Percentiles rank a stretch among this genome's conserved stretches.
Evolutionary conservation across 2,888 invertebrate species (phyloP).

Genomic region (Scaptomyza parva): DNA sequence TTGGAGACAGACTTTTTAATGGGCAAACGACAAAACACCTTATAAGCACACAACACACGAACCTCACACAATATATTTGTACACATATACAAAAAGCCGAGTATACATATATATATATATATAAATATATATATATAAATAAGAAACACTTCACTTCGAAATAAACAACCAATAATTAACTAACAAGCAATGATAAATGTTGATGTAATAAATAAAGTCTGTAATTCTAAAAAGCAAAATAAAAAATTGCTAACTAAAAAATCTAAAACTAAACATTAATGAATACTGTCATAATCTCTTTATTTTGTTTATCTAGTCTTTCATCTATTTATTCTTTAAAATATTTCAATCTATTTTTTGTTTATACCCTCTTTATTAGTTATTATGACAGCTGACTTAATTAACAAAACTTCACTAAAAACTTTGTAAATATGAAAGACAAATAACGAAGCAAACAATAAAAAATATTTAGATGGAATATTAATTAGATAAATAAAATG

Average conservation of each 20-base stretch:
- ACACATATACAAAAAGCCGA: slow-evolving; percentile 44
- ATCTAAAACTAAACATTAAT: slow-evolving; percentile 21
- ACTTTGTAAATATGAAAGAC: slow-evolving; percentile 64
- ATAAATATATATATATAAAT: slow-evolving; percentile 15
- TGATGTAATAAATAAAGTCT: slow-evolving; percentile 42
- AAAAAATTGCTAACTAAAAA: slow-evolving; percentile 39
- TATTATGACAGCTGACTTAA: slow-evolving; percentile 32
- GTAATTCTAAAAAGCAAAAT: slow-evolving; percentile 55
- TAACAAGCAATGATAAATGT: slow-evolving; percentile 52
- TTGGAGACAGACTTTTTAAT: slow-evolving; percentile 33
- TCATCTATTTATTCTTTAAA: neutral
- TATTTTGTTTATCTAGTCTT: neutral
- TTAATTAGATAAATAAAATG: slow-evolving; percentile 66
- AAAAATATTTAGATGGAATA: slow-evolving; percentile 46
- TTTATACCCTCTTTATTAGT: neutral
- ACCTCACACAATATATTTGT: slow-evolving; percentile 67
- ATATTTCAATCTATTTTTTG: neutral
- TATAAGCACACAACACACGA: slow-evolving; percentile 69
- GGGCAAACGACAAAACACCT: slow-evolving; percentile 36
- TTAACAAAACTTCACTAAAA: slow-evolving; percentile 13
- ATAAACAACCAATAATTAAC: slow-evolving; percentile 22
- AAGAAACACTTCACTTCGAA: slow-evolving; percentile 51
- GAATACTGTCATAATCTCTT: slow-evolving; percentile 20
- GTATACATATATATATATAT: slow-evolving; percentile 14
- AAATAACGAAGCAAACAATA: slow-evolving; percentile 62